Evolutionary conservation across 2,113 vertebrate genomes (phyloP).

Genomic region (Perognathus longimembris): DNA sequence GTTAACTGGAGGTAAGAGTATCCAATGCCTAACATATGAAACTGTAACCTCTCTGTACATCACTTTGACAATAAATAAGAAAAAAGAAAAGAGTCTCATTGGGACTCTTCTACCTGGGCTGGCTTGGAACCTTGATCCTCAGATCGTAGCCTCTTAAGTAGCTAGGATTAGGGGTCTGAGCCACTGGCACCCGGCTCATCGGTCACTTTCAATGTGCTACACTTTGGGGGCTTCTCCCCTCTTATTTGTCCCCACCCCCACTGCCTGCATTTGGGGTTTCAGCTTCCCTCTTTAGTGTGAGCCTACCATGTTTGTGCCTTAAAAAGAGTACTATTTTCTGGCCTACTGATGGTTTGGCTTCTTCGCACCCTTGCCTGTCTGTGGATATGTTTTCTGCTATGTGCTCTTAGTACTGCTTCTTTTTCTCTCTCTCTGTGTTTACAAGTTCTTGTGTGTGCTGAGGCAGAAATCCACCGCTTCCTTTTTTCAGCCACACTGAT

Average conservation of each 20-base stretch:
- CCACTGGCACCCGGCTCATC: not conserved
- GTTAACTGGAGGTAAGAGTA: too few species aligned
- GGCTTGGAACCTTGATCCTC: too few species aligned
- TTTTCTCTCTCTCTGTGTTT: not conserved
- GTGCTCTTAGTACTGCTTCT: not conserved
- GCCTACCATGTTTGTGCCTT: not conserved
- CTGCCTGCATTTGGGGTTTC: not conserved
- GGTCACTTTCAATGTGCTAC: not conserved
- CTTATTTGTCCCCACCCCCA: not conserved
- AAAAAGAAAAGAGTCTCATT: too few species aligned
- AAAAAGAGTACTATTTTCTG: not conserved
- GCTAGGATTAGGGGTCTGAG: too few species aligned
- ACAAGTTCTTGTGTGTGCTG: not conserved
- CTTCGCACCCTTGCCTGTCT: too few species aligned
- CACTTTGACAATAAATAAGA: too few species aligned
- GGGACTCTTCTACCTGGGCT: too few species aligned
- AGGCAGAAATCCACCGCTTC: constrained; percentile 62
- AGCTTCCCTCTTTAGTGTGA: not conserved
- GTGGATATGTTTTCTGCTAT: not conserved
- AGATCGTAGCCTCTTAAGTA: too few species aligned
- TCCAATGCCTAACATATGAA: too few species aligned
- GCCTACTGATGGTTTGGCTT: fast-evolving
- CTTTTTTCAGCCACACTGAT: constrained; percentile 54
- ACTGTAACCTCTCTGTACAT: too few species aligned
- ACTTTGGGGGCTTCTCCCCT: too few species aligned